phyloP scores from a whole-genome alignment of 2,797 vertebrate genomes.

The Artibeus jamaicensis region DNA sequence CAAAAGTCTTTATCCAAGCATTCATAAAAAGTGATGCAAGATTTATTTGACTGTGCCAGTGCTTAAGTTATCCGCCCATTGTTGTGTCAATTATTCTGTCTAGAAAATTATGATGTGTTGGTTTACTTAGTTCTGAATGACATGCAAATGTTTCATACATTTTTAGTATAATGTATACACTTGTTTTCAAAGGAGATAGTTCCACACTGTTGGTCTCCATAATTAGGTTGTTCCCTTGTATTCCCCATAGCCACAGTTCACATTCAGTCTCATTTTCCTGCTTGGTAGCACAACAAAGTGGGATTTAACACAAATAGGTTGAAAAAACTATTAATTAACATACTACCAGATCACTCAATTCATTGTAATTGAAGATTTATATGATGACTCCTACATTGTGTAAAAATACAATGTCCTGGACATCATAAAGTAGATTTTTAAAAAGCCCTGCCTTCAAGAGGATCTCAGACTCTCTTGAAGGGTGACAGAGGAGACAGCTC shows the following conservation, averaged over 20 bases:
- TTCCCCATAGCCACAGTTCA: constrained; percentile 2
- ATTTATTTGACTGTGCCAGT: not conserved
- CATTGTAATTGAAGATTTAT: constrained; percentile 26
- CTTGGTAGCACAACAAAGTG: not conserved
- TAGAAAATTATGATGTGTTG: not conserved
- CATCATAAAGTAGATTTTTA: not conserved
- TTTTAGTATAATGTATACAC: not conserved
- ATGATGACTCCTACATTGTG: not conserved
- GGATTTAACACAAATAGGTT: not conserved
- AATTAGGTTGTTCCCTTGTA: constrained; percentile 19
- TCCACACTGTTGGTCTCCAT: not conserved
- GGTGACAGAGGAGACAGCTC: not conserved
- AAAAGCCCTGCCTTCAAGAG: not conserved
- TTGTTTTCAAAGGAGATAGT: constrained; percentile 22
- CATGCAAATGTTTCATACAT: not conserved
- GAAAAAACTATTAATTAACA: constrained; percentile 24
- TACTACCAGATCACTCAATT: constrained; percentile 1
- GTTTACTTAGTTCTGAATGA: not conserved
- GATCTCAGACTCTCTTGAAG: not conserved
- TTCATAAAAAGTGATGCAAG: not conserved
- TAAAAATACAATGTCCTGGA: not conserved
- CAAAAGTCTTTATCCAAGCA: not conserved
- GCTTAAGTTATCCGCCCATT: not conserved
- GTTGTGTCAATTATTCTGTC: not conserved
- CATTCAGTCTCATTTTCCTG: not conserved